Conservation (phyloP, 2,797 vertebrate species). For the Syncerus caffer region DNA sequence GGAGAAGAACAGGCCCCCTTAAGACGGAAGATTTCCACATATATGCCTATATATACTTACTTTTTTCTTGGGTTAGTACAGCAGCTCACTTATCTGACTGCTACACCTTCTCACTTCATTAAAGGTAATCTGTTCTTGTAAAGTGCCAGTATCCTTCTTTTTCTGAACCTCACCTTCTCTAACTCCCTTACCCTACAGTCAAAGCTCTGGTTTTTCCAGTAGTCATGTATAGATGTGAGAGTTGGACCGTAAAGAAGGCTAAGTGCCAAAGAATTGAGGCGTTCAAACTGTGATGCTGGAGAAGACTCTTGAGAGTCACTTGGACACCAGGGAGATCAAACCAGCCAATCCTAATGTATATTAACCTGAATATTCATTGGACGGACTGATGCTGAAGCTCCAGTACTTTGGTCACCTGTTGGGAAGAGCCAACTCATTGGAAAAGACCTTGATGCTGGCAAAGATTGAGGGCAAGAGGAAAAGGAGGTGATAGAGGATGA, state of each 20-base stretch:
- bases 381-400: neutral
- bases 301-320: neutral
- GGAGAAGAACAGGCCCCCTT: neutral
- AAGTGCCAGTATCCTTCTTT: neutral
- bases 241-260: neutral
- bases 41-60: neutral
- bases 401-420: neutral
- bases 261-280: neutral
- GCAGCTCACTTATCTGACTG: neutral
- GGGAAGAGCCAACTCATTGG: neutral
- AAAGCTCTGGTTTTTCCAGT: neutral
- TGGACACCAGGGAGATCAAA: neutral
- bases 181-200: neutral
- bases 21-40: neutral
- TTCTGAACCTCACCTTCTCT: rapidly evolving
- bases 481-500: neutral
- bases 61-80: neutral
- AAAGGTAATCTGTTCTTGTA: neutral
- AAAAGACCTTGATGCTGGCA: neutral
- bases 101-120: neutral
- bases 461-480: neutral
- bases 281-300: neutral
- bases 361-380: neutral
- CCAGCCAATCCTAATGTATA: neutral
- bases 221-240: neutral